Base-by-base conservation (phyloP, 2,888 invertebrate genomes). In the Catotricha subobsoleta region DNA sequence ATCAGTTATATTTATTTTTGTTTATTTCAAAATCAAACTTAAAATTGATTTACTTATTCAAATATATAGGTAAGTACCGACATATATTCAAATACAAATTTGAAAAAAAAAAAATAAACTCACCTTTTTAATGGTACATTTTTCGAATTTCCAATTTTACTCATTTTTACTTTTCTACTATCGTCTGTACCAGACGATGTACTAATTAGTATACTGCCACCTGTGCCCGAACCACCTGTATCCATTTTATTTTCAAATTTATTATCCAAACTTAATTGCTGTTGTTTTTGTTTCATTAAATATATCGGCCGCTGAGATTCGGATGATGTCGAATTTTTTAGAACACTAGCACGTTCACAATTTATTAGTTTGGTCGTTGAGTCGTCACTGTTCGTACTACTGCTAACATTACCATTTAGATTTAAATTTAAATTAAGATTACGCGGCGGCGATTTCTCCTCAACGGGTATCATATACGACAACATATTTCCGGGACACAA, bases 391-490 rank as follows among this genome's bases (percentile, higher is more conserved):
- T 23, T 21, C 28, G 25, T 27, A 25, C 34, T 33, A 23, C 6
- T 33, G 28, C 16, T 29, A 30, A 16, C 30, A 37, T 36, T 25
- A 16, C 15, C 31, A 35, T 34, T 39, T 19, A 39, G 21, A 23
- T 39, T 43, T 38, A 45, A 40, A 30, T 43, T 41, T 33, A 45
- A 39, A 34, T 40, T 45, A 21, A 45, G 30, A 42, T 45, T 45
- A 25, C 43, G 58, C 52, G 56, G 70, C 42, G 79, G 77, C 41
- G 79, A 77, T 59, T 80, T 80, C 58, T 80, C 79, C 54, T 79
- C 80, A 54, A 76, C 73, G 40, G 80, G 80, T 51, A 80, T 67
- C 77, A 81, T 79, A 59, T 81, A 80, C 49, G 80, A 80, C 66
- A 81, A 67, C 81, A 81, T 81, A 46, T 47, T 53, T 25, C 25